phyloP scores from a whole-genome alignment of 2,797 vertebrate genomes.

The Enteromius mattozi region DNA sequence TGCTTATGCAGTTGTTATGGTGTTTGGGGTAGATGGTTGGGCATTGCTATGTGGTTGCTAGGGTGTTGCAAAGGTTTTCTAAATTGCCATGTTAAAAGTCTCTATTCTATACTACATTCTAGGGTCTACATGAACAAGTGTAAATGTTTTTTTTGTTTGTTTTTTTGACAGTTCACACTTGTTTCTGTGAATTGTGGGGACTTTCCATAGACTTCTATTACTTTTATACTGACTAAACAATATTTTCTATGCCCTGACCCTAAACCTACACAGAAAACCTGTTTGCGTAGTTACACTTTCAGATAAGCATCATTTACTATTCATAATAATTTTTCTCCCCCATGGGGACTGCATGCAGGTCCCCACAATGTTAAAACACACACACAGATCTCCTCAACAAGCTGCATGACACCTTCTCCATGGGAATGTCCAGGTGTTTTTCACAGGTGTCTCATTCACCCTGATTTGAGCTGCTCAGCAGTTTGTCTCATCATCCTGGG shows the following conservation, averaged over 20 bases:
- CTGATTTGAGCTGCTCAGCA: slow-evolving; percentile 2
- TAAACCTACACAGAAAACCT: no score
- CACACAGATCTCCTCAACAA: background rate
- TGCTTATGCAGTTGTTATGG: no score
- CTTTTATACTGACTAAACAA: no score
- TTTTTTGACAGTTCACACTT: no score
- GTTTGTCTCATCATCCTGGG: background rate
- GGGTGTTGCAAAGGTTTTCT: background rate
- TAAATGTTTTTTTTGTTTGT: no score
- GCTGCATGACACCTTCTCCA: background rate
- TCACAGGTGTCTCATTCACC: background rate
- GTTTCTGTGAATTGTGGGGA: no score
- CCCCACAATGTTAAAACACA: background rate
- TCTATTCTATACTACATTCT: background rate
- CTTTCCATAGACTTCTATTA: no score
- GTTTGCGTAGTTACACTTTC: no score
- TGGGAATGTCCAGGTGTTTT: background rate
- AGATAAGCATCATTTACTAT: no score
- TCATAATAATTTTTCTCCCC: no score
- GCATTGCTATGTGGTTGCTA: background rate
- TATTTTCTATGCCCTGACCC: no score
- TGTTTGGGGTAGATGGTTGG: background rate
- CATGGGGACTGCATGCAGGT: no score
- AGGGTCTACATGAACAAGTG: background rate
- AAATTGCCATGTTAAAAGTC: background rate